These are phyloP conservation scores for Caenorhabditis remanei DNA, from an alignment of 1,140 invertebrate genomes.

Conservation along the genomic window DNA sequence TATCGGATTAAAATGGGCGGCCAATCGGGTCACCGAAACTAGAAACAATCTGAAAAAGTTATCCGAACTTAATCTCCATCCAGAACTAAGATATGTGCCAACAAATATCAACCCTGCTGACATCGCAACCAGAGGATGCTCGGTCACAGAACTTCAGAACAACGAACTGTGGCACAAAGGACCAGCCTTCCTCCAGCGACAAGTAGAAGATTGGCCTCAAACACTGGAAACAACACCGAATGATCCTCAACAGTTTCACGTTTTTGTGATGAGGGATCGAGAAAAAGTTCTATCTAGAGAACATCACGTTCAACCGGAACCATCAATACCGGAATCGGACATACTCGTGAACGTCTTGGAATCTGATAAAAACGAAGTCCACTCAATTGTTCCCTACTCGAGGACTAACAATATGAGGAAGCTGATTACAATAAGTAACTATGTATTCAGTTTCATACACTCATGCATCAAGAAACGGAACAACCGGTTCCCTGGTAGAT, in stretches of 20 bases:
- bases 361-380: too few relatives aligned
- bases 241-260: not conserved
- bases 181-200: not conserved
- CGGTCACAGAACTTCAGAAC: not conserved
- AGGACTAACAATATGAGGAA: too few relatives aligned
- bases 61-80: not conserved
- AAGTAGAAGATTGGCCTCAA: not conserved
- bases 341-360: too few relatives aligned
- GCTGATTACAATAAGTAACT: too few relatives aligned
- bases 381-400: too few relatives aligned
- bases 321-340: too few relatives aligned
- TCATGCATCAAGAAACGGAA: too few relatives aligned
- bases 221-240: not conserved
- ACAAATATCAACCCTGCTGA: constrained; percentile 13
- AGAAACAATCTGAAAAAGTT: not conserved
- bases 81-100: not conserved
- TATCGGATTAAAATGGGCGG: not conserved
- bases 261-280: not conserved
- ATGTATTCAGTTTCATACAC: too few relatives aligned
- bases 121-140: not conserved
- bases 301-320: not conserved
- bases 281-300: not conserved
- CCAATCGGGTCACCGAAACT: not conserved
- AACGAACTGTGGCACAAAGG: not conserved
- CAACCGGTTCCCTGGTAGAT: too few relatives aligned